phyloP scores from a whole-genome alignment of 2,113 vertebrate genomes.

The Ctenodactylus gundi region DNA sequence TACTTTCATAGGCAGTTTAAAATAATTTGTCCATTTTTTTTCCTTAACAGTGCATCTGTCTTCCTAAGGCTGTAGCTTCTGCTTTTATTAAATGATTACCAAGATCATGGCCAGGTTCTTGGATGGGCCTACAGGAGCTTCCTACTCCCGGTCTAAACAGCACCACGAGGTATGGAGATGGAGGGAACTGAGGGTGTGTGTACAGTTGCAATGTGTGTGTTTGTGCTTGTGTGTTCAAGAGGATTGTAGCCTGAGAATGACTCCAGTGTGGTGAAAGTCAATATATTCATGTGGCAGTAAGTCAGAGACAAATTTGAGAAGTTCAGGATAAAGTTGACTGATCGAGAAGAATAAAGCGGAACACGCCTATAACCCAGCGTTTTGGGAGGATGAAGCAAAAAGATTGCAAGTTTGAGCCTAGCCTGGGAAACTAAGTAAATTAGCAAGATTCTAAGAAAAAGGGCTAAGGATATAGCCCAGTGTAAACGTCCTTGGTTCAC shows the following conservation, averaged over 20 bases:
- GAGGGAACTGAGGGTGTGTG: neutral
- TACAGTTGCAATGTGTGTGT: neutral
- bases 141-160: neutral
- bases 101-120: neutral
- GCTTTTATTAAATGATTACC: neutral
- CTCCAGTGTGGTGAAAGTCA: neutral
- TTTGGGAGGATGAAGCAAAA: neutral
- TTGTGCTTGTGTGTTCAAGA: neutral
- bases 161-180: neutral
- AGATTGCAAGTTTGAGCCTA: neutral
- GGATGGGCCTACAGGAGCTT: neutral
- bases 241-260: neutral
- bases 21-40: neutral
- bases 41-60: neutral
- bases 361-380: neutral
- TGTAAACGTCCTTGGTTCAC: too few relatives aligned
- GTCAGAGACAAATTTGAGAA: neutral
- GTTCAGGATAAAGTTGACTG: neutral
- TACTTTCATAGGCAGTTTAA: neutral
- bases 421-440: neutral
- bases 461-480: too few relatives aligned
- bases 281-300: neutral
- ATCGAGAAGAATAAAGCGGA: neutral
- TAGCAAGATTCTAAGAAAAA: neutral
- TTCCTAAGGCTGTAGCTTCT: neutral